Evolutionary conservation across 1,140 invertebrate genomes (phyloP), one percentile per base, ranked within the genome.

Genomic region (Brachionus rotundiformis): DNA sequence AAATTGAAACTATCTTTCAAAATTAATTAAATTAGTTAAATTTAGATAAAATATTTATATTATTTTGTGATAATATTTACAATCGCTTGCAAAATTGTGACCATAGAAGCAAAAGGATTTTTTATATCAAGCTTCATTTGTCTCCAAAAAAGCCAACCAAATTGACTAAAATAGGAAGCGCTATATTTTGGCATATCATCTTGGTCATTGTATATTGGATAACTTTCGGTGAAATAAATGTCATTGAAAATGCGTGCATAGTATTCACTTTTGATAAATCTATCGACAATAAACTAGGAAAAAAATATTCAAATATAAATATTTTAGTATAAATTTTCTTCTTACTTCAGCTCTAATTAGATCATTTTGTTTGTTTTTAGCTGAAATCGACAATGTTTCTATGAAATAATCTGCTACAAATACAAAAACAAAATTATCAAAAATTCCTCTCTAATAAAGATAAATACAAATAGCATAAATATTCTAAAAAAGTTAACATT

Each of bases 331-430:
- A 39, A 31, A 0, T 0, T 23, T 25, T 73, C 65, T 25, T 19
- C 54, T 27, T 54, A 86, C 86, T 73, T 85, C 65, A 5, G 84
- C 83, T 81, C 82, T 84, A 6, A 49, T 61, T 61, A 81, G 82
- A 82, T 87, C 89, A 5, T 92, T 90, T 25, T 91, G 90, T 86
- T 95, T 94, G 54, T 91, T 90, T 0, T 92, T 93, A 0, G 95
- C 95, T 16, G 93, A 91, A 0, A 96, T 92, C 0, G 95, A 95
- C 79, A 98, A 87, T 3, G 94, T 91, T 85, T 95, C 92, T 19
- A 98, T 93, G 86, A 93, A 97, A 86, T 94, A 95, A 88, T 98
- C 96, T 0, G 94, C 39, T 41, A 11, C 3, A 3, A 3, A 11
- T 3, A 41, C 13, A 41, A 11, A 41, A 41, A 41, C 7, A 39